Evolutionary conservation across 2,888 invertebrate genomes (phyloP).

Genomic region (Bembecia ichneumoniformis): DNA sequence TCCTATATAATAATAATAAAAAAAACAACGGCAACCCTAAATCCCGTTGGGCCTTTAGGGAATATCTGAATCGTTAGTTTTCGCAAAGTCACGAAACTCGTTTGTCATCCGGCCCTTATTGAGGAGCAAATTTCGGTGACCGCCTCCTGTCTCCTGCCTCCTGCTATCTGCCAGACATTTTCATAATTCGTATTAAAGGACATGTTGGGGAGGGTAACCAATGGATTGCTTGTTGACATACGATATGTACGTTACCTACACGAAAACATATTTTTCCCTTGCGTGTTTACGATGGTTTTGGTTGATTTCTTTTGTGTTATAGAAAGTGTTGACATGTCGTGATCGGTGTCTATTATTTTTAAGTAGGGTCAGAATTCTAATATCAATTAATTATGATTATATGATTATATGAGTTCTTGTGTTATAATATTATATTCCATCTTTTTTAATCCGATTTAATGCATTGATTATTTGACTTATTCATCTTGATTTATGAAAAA

Average conservation of each 20-base stretch:
- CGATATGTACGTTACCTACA: constrained; percentile 10
- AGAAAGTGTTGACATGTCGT: too few relatives aligned
- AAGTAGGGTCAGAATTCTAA: too few relatives aligned
- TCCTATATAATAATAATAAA: constrained; percentile 8
- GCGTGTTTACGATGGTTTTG: too few relatives aligned
- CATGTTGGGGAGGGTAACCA: constrained; percentile 15
- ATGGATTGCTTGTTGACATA: constrained; percentile 17
- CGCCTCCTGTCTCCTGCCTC: constrained; percentile 11
- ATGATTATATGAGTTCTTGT: too few relatives aligned
- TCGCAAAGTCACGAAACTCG: constrained; percentile 44
- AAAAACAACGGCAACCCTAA: constrained; percentile 5
- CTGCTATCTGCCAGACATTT: constrained; percentile 39
- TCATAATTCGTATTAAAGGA: constrained; percentile 40
- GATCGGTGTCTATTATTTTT: too few relatives aligned
- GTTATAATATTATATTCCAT: too few relatives aligned
- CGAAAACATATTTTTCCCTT: neutral
- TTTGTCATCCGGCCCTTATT: constrained; percentile 52
- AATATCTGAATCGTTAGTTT: constrained; percentile 31
- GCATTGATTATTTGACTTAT: too few relatives aligned
- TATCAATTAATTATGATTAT: too few relatives aligned
- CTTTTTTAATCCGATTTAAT: too few relatives aligned
- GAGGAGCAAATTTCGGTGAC: constrained; percentile 20
- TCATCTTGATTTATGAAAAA: too few relatives aligned
- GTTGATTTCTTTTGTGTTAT: too few relatives aligned
- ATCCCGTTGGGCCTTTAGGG: constrained; percentile 17